Percentiles rank a stretch among this genome's conserved stretches.
phyloP scores from a whole-genome alignment of 2,888 invertebrate genomes.

The Watsonalla cultraria region DNA sequence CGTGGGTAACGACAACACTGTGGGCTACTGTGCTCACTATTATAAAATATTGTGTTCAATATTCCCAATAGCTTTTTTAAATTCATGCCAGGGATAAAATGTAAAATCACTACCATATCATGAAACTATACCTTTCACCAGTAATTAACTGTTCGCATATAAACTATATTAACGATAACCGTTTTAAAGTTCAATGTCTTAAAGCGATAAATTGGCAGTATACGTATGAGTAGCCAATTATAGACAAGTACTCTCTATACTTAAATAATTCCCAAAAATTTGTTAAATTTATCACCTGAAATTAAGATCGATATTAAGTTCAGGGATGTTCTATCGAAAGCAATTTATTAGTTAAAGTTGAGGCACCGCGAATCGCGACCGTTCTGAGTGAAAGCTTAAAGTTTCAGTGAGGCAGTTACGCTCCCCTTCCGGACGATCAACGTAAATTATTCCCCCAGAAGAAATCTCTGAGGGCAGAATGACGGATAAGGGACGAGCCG shows the following conservation, averaged over 20 bases:
- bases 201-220: too few relatives aligned
- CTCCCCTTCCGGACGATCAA: constrained; percentile 74
- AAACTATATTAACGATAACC: too few relatives aligned
- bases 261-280: background rate
- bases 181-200: too few relatives aligned
- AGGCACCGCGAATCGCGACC: constrained; percentile 67
- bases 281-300: constrained; percentile 9
- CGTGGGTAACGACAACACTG: constrained; percentile 45
- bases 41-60: constrained; percentile 26
- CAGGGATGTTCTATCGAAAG: constrained; percentile 57
- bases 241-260: too few relatives aligned
- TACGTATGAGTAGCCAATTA: too few relatives aligned
- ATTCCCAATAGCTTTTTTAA: constrained; percentile 16
- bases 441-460: constrained; percentile 77
- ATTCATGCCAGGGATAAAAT: too few relatives aligned
- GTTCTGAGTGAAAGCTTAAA: constrained; percentile 75
- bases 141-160: too few relatives aligned
- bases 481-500: constrained; percentile 75
- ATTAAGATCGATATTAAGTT: constrained; percentile 41
- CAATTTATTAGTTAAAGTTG: constrained; percentile 71
- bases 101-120: too few relatives aligned
- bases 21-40: constrained; percentile 19
- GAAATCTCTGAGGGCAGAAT: constrained; percentile 76
- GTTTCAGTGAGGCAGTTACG: constrained; percentile 76
- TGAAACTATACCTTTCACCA: too few relatives aligned